A percentile compares a stretch with the other conserved stretches of the same genome.
These are phyloP conservation scores for Vicugna pacos DNA, from an alignment of 2,113 vertebrate genomes.

Conservation along the genomic window DNA sequence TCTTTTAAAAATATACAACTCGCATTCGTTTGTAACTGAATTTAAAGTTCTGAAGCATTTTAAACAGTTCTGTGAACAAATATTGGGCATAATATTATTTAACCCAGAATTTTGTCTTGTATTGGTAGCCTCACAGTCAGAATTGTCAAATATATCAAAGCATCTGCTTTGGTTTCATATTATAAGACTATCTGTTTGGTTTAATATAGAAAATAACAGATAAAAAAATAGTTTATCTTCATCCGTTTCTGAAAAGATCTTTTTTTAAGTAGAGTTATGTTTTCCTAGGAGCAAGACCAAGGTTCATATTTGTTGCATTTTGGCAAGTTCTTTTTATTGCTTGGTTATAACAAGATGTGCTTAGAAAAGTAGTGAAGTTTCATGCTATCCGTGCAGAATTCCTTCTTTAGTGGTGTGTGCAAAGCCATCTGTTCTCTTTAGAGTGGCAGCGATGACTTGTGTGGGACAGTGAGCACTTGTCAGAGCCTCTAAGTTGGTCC, in stretches of 20 bases:
- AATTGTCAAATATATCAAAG: not conserved
- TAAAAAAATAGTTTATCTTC: not conserved
- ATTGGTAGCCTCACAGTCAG: not conserved
- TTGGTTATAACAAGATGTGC: slow-evolving; percentile 46
- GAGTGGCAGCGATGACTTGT: slow-evolving; percentile 42
- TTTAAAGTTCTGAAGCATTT: not conserved
- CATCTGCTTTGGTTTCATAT: not conserved
- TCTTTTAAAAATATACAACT: not conserved
- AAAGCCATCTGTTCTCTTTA: slow-evolving; percentile 74
- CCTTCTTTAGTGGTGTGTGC: slow-evolving; percentile 67
- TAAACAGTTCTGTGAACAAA: not conserved
- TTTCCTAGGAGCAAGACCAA: not conserved
- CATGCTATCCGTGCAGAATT: slow-evolving; percentile 57
- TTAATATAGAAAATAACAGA: not conserved
- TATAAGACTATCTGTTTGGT: not conserved
- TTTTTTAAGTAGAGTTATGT: not conserved
- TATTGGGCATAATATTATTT: not conserved
- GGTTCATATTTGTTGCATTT: not conserved
- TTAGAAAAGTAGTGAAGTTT: slow-evolving; percentile 31
- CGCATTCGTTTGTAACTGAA: not conserved
- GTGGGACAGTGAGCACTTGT: slow-evolving; percentile 55
- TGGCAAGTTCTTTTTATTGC: slow-evolving; percentile 28
- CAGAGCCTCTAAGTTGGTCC: slow-evolving; percentile 46
- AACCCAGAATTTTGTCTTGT: not conserved
- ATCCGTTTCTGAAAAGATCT: not conserved